Conservation (phyloP, 2,113 vertebrate species). For the Macheiramphus alcinus region DNA sequence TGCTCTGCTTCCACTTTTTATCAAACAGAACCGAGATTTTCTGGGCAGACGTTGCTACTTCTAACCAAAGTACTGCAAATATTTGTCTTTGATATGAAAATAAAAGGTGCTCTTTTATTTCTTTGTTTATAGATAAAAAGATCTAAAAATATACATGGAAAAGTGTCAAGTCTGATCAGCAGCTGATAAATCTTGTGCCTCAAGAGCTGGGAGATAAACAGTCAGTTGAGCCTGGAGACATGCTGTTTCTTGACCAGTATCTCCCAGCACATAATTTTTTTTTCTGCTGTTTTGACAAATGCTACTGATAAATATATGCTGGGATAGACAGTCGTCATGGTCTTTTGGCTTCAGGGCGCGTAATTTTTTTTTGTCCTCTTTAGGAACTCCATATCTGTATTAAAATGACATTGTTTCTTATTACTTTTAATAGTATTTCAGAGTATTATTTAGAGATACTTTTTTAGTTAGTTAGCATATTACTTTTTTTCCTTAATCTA, state of each 20-base stretch:
- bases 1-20: not conserved
- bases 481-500: not conserved
- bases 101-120: not conserved
- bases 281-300: not conserved
- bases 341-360: accelerated
- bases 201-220: not conserved
- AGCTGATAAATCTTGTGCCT: not conserved
- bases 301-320: accelerated
- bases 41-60: not conserved
- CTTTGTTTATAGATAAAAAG: not conserved
- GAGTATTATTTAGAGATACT: not conserved
- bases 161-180: not conserved
- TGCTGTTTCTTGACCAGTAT: not conserved
- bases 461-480: not conserved
- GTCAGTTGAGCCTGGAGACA: too few relatives aligned
- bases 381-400: not conserved
- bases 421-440: not conserved
- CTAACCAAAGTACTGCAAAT: not conserved
- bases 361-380: not conserved
- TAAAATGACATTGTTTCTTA: not conserved
- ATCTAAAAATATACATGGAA: not conserved
- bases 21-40: not conserved
- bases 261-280: not conserved
- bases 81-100: not conserved
- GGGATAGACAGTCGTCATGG: accelerated